These are phyloP conservation scores for Percina caprodes DNA, from an alignment of 2,113 vertebrate species.

Conservation along the genomic window DNA sequence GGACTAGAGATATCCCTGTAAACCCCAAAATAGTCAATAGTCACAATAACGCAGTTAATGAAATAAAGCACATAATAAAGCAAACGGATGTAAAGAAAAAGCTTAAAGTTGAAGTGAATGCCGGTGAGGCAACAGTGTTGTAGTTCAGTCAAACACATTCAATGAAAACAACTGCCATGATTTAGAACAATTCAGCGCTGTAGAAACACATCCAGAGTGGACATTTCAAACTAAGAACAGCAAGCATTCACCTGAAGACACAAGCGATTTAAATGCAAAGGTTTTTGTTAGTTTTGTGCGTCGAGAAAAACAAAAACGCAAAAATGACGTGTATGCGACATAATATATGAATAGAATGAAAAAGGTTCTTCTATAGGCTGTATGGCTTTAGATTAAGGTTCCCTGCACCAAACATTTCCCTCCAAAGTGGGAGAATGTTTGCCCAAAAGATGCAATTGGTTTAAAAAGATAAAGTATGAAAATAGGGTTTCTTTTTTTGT, in stretches of 20 bases:
- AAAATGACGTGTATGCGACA: not conserved
- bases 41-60: not conserved
- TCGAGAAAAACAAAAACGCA: conserved; percentile 40
- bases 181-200: not conserved
- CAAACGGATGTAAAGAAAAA: conserved; percentile 7
- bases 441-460: conserved; percentile 45
- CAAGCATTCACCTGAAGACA: conserved; percentile 8
- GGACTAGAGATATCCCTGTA: not conserved
- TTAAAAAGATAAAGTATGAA: conserved; percentile 58
- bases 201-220: conserved; percentile 1
- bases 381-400: conserved; percentile 66
- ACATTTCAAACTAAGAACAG: not conserved
- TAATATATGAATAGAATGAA: conserved; percentile 5
- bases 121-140: conserved; percentile 25
- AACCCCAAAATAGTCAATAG: not conserved
- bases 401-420: conserved; percentile 52
- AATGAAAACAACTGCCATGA: not conserved
- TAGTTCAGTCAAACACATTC: conserved; percentile 26
- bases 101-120: conserved; percentile 24
- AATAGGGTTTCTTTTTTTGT: conserved; percentile 48
- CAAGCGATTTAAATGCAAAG: conserved; percentile 13
- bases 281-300: conserved; percentile 9
- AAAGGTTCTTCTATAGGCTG: conserved; percentile 61
- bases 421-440: conserved; percentile 43
- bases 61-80: conserved; percentile 29